Base-by-base conservation (phyloP, 1,140 invertebrate species). In the Musca vetustissima region DNA sequence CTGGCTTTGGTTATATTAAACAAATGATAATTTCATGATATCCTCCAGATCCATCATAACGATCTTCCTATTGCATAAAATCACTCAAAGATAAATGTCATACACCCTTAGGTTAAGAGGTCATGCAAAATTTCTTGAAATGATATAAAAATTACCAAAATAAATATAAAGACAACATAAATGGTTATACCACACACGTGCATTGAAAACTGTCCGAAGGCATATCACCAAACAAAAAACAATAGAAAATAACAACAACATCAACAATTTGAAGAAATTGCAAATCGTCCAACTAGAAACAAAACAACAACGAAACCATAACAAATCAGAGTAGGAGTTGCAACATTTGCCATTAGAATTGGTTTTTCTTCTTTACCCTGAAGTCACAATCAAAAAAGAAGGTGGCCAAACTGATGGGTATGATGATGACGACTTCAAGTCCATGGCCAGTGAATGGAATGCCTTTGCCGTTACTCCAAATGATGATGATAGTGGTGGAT, bases 101-200 rank as follows among this genome's bases (percentile, higher is more conserved):
- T 7, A 13, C 6, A 43, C 11, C 36, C 36, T 43, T 13, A 13
- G 36, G 36, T 43, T 43, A 21, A 52, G 21, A 61, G 36, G 7
- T 43, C n/a, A 25, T 36, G 28, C 28, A 61, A 61, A 61, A 36
- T 43, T n/a, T 28, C 8, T 61, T 21, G 36, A 55, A 61, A 61
- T 61, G 57, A 61, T 61, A 61, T 61, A 36, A 61, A 61, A 61
- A 61, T 61, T 61, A 36, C 57, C 57, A 36, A 61, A 43, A 61
- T 32, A 28, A 32, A 19, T 61, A 17, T 61, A 61, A 36, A 61
- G 57, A 61, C 57, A 61, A 36, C n/a, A 36, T 61, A 61, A 61
- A 61, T 61, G 57, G 17, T 61, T n/a, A 36, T 61, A 14, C 57
- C 57, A 61, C 57, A 52, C 49, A 61, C 57, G 36, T 61, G 57